These are phyloP conservation scores for Tachysurus fulvidraco DNA, from an alignment of 2,113 vertebrate species.

Conservation along the genomic window DNA sequence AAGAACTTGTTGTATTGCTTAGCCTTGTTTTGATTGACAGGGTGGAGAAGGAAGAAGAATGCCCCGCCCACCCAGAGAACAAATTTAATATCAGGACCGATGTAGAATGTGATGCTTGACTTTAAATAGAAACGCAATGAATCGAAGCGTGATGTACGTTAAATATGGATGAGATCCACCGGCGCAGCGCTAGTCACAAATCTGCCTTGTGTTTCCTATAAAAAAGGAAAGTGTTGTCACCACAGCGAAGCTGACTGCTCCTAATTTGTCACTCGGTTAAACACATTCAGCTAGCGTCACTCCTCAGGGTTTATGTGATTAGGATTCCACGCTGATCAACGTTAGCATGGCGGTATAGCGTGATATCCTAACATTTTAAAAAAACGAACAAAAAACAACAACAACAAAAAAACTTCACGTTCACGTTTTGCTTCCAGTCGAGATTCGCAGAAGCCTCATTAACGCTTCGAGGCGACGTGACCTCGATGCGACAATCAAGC, in stretches of 20 bases:
- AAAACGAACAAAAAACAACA: neutral
- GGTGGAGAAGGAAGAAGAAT: neutral
- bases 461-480: constrained; percentile 15
- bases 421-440: neutral
- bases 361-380: neutral
- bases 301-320: constrained; percentile 2
- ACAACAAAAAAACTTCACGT: neutral
- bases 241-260: neutral
- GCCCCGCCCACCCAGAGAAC: neutral
- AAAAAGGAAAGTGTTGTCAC: neutral
- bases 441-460: constrained; percentile 21
- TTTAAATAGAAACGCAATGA: neutral
- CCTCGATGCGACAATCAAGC: neutral
- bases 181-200: neutral
- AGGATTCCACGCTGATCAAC: neutral
- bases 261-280: constrained; percentile 24
- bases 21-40: neutral
- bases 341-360: neutral
- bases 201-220: neutral
- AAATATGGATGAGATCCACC: neutral
- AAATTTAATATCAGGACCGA: neutral
- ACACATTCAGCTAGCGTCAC: constrained; percentile 3
- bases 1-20: neutral
- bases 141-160: neutral
- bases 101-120: too few relatives aligned